These are phyloP conservation scores for Gorilla gorilla DNA, from an alignment of 2,113 vertebrate species.

Conservation along the genomic window DNA sequence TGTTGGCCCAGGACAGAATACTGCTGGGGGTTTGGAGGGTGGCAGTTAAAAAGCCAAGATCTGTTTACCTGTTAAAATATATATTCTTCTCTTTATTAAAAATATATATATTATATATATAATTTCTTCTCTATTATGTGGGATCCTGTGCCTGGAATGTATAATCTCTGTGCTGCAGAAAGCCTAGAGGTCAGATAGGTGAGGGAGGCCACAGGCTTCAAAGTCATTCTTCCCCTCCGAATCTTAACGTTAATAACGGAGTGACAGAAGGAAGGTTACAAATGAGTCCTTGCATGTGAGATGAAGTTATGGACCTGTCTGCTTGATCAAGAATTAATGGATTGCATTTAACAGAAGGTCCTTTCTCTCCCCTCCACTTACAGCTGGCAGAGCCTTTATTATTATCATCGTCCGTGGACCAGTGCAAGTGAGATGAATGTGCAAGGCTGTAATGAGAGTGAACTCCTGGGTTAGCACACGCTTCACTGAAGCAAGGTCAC, in stretches of 20 bases:
- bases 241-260: not conserved
- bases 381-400: not conserved
- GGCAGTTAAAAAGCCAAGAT: not conserved
- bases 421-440: not conserved
- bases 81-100: not conserved
- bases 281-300: slow-evolving; percentile 8
- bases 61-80: not conserved
- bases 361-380: slow-evolving; percentile 45
- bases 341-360: slow-evolving; percentile 17
- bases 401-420: not conserved
- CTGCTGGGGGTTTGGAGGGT: not conserved
- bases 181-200: not conserved
- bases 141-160: not conserved
- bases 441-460: slow-evolving; percentile 26
- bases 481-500: slow-evolving; percentile 2
- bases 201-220: not conserved
- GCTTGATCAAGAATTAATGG: slow-evolving; percentile 43
- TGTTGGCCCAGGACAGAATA: not conserved
- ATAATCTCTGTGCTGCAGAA: not conserved
- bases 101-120: too few species aligned
- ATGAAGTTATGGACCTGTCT: slow-evolving; percentile 34
- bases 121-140: not conserved
- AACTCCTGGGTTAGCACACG: not conserved
- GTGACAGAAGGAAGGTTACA: not conserved
- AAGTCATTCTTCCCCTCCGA: not conserved